Base-by-base conservation (phyloP, 2,113 vertebrate species). In the Ptyas mucosa region DNA sequence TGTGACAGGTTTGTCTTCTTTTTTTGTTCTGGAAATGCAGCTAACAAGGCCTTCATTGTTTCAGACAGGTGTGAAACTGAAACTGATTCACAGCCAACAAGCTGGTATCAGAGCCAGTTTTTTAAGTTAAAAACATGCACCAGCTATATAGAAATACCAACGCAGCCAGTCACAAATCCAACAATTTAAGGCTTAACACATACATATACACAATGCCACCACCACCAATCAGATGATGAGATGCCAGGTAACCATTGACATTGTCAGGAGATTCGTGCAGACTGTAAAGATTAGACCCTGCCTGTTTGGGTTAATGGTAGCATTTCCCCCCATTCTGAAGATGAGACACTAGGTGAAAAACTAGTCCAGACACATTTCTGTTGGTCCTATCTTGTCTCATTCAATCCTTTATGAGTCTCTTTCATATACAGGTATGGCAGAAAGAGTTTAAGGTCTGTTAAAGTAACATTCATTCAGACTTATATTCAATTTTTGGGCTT, bases 1-100 rank as follows among this genome's bases (percentile, higher is more conserved):
- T 69, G 91, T 21, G 94, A 61, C 96, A 89, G 95, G 94, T 92
- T 81, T 89, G 18, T 91, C 15, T 87, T 87, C 95, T 57, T 23
- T 91, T 64, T 64, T 43, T 64, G 29, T 51, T 87, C 96, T 94
- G 94, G 97, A 94, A 97, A 96, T 96, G 96, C 85, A 69, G 93
- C 93, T 96, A 97, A 98, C 98, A 98, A 98, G 98, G 97, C 96
- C 89, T 94, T 97, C 98, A 98, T 98, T 98, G 98, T 98, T 97
- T 98, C 96, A 96, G 97, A 95, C 98, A 98, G 98, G 98, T 98
- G 98, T 98, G 98, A 98, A 98, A 98, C 96, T 97, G 97, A 97
- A 96, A 91, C 95, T 96, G 98, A 95, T 87, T 29, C 23, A 1
- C 94, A 1, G 98, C 98, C 98, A 98, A 92, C 94, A 95, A 88